Evolutionary conservation across 2,797 vertebrate species (phyloP).

Genomic region (Fistularia tabacaria): DNA sequence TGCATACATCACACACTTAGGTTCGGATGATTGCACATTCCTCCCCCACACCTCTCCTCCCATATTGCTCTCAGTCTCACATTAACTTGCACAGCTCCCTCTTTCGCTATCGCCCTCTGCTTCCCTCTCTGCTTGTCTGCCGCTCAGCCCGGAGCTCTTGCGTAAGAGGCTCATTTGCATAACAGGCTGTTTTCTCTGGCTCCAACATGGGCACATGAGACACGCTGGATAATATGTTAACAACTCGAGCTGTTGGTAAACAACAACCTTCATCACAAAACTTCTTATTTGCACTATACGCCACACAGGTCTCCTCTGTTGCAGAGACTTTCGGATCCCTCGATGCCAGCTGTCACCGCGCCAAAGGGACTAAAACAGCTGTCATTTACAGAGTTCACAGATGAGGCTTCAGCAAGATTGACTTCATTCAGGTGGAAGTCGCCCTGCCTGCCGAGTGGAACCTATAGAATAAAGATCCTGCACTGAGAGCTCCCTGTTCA

Average conservation of each 20-base stretch:
- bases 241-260: slow-evolving; percentile 65
- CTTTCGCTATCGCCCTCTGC: slow-evolving; percentile 30
- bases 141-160: slow-evolving; percentile 63
- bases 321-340: slow-evolving; percentile 22
- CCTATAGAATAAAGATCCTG: slow-evolving; percentile 67
- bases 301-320: slow-evolving; percentile 28
- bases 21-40: slow-evolving; percentile 40
- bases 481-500: slow-evolving; percentile 61
- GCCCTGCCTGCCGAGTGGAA: slow-evolving; percentile 64
- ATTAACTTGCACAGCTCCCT: slow-evolving; percentile 55
- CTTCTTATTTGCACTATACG: slow-evolving; percentile 32
- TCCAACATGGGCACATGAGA: slow-evolving; percentile 53
- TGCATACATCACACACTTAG: slow-evolving; percentile 33
- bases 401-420: slow-evolving; percentile 35
- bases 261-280: slow-evolving; percentile 56
- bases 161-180: slow-evolving; percentile 70
- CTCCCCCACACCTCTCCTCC: slow-evolving; percentile 63
- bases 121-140: slow-evolving; percentile 38
- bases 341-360: slow-evolving; percentile 52
- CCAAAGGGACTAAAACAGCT: slow-evolving; percentile 61
- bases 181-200: slow-evolving; percentile 67
- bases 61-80: slow-evolving; percentile 45
- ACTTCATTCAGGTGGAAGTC: slow-evolving; percentile 58
- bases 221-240: slow-evolving; percentile 61
- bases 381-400: slow-evolving; percentile 49